Conservation (phyloP, 2,888 invertebrate genomes). For the Pogonocherus hispidulus region DNA sequence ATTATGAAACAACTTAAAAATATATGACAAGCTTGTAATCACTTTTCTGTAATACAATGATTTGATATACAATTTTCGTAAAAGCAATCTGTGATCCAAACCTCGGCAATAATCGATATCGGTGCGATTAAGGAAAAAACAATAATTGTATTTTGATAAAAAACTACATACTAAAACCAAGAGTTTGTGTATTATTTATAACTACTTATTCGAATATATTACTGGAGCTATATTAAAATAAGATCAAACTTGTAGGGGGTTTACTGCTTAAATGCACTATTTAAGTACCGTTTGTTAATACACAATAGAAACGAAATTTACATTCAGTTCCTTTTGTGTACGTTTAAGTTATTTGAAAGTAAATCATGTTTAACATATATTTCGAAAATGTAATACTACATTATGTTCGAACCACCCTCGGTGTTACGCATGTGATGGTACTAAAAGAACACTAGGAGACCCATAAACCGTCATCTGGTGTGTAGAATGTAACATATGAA, state of each 20-base stretch:
- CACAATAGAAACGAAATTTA: slow-evolving; percentile 1
- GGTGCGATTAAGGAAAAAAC: too few relatives aligned
- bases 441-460: slow-evolving; percentile 21
- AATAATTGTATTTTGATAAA: too few relatives aligned
- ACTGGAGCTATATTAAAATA: background rate
- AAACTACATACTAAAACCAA: too few relatives aligned
- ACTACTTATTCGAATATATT: background rate
- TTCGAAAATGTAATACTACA: slow-evolving; percentile 2
- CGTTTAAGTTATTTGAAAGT: slow-evolving; percentile 2
- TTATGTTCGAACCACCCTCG: slow-evolving; percentile 10
- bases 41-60: too few relatives aligned
- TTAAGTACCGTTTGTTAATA: background rate
- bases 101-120: too few relatives aligned
- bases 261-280: background rate
- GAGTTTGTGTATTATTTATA: too few relatives aligned
- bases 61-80: too few relatives aligned
- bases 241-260: background rate
- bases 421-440: slow-evolving; percentile 14
- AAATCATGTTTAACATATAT: slow-evolving; percentile 10
- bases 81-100: too few relatives aligned
- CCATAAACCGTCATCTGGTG: slow-evolving; percentile 10
- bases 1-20: too few relatives aligned
- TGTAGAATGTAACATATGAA: slow-evolving; percentile 8
- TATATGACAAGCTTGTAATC: too few relatives aligned
- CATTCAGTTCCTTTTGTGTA: background rate